Evolutionary conservation across 2,797 vertebrate species (phyloP), one percentile per base, ranked within the genome.

Genomic region (Sarcophilus harrisii): DNA sequence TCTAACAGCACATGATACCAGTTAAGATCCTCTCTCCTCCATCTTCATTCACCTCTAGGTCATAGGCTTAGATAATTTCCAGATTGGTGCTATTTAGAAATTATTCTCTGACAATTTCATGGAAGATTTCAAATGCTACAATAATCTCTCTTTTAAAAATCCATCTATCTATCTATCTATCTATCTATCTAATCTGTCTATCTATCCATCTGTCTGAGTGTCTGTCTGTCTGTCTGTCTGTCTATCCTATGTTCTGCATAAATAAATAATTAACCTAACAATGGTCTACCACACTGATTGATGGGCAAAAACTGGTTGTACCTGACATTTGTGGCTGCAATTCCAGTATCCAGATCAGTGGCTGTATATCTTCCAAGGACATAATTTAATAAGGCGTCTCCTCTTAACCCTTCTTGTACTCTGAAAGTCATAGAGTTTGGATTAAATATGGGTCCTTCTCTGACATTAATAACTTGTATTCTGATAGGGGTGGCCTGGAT

Each of bases 261-360:
- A 57, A 29, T 52, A 18, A 94, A 73, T 62, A 60, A 14, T 18
- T 93, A 58, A 3, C 3, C 81, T 54, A 90, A 30, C 30, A 32
- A 3, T 1, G 27, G 32, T 66, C 87, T 73, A 52, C 6, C 87
- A 38, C 32, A 38, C 12, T 24, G 55, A 27, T 0, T 12, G n/a
- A 16, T 0, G 14, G 96, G 5, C 2, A 66, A 62, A 55, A 21
- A 9, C 90, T 30, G 28, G 45, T 93, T 98, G 98, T 98, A 99
- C 99, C 98, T 98, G 98, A 99, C 99, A 9, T 99, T 99, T 45
- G 98, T 93, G n/a, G 99, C 99, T 73, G 97, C 96, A 97, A 97
- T 91, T 89, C 99, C 98, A 1, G 99, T 99, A 98, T 99, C 99
- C 92, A 98, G 96, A 98, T 99, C 99, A 0, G 98, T 95, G 95